These are phyloP conservation scores for Lepas anatifera DNA, from an alignment of 2,888 invertebrate genomes.

Conservation along the genomic window DNA sequence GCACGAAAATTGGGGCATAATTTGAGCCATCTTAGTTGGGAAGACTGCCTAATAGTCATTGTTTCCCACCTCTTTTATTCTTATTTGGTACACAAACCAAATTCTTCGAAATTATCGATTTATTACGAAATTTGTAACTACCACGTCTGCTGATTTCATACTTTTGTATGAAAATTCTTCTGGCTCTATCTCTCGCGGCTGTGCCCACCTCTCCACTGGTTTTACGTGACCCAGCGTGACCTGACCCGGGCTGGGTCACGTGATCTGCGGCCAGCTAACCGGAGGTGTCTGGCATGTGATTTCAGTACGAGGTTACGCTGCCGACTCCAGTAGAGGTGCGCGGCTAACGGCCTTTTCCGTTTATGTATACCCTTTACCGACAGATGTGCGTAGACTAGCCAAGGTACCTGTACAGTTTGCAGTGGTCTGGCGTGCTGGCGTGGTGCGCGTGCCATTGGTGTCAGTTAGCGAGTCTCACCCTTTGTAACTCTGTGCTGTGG, in stretches of 20 bases:
- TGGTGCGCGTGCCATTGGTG: neutral
- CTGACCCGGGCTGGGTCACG: neutral
- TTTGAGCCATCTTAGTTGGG: no score
- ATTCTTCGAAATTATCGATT: no score
- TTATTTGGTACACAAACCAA: no score
- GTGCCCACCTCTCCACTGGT: neutral
- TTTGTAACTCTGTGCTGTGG: neutral
- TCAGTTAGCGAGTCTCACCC: neutral
- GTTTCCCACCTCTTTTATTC: no score
- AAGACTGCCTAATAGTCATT: no score
- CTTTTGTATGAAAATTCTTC: no score
- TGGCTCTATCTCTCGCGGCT: neutral
- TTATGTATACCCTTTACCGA: conserved; percentile 8
- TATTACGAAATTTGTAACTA: no score
- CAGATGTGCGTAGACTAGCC: conserved; percentile 10
- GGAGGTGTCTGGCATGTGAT: conserved; percentile 4
- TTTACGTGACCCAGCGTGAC: no score
- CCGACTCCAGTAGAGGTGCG: conserved; percentile 9
- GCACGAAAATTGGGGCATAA: no score
- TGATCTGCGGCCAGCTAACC: neutral
- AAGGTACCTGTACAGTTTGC: conserved; percentile 6
- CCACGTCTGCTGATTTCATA: no score
- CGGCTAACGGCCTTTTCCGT: conserved; percentile 1
- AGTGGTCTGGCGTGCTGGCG: neutral
- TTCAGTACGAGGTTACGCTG: conserved; percentile 8